Conservation (phyloP, 2,797 vertebrate species). For the Catamblyrhynchus diadema region DNA sequence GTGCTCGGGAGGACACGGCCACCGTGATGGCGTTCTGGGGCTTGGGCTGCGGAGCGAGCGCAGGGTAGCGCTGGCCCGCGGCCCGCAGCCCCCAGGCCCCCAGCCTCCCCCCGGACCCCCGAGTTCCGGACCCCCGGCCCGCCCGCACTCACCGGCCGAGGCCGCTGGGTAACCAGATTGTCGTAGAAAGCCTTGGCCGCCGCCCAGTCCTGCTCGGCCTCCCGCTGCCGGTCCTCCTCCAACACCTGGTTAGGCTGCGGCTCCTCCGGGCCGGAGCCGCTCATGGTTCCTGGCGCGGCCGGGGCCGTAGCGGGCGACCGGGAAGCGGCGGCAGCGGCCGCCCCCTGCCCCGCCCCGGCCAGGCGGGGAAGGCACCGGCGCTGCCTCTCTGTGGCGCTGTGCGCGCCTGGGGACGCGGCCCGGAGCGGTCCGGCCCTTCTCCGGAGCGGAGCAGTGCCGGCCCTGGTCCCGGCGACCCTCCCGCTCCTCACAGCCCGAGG, state of each 20-base stretch:
- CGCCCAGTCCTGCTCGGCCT: slow-evolving; percentile 53
- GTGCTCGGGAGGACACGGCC: slow-evolving; percentile 89
- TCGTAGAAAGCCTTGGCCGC: slow-evolving; percentile 67
- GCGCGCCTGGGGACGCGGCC: background rate
- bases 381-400: background rate
- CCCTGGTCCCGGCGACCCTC: no score
- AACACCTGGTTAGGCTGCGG: background rate
- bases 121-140: background rate
- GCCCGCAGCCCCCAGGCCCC: background rate
- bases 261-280: background rate
- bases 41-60: slow-evolving; percentile 80
- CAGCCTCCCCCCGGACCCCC: no score
- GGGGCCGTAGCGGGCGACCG: background rate
- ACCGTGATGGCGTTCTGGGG: slow-evolving; percentile 87
- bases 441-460: background rate
- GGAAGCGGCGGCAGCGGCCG: background rate
- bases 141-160: slow-evolving; percentile 60
- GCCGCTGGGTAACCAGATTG: slow-evolving; percentile 40
- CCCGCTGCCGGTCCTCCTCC: background rate
- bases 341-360: background rate
- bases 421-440: accelerated
- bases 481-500: accelerated
- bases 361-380: background rate
- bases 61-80: background rate
- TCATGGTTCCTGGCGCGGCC: background rate